phyloP scores from a whole-genome alignment of 1,140 invertebrate genomes.

The Diploscapter pachys region DNA sequence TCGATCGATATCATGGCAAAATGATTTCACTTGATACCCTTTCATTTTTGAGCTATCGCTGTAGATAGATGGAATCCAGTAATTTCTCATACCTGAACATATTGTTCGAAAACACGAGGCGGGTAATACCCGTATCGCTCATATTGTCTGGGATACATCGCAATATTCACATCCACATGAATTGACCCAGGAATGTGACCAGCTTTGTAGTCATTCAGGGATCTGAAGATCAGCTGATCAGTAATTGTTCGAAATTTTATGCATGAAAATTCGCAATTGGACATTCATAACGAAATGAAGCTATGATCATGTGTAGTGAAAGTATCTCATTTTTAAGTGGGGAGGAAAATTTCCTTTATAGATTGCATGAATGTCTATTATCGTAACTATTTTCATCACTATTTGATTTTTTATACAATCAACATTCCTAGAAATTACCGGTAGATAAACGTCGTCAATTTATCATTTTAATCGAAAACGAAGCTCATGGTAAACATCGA shows the following conservation, averaged over 20 bases:
- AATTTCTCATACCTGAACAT: conserved; percentile 19
- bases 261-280: no score
- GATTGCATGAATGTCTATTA: no score
- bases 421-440: background rate
- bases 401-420: background rate
- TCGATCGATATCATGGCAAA: background rate
- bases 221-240: conserved; percentile 14
- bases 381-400: no score
- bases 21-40: background rate
- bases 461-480: background rate
- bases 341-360: no score
- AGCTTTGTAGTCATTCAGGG: conserved; percentile 13
- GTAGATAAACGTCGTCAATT: background rate
- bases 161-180: conserved; percentile 31
- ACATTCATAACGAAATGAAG: no score
- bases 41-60: no score
- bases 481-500: background rate
- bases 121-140: conserved; percentile 36
- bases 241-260: no score
- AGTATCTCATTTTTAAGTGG: no score
- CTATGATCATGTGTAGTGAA: no score
- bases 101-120: conserved; percentile 36
- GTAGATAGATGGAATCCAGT: background rate
- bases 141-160: conserved; percentile 30
- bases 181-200: conserved; percentile 39